phyloP scores from a whole-genome alignment of 2,797 vertebrate species.

The Phrynocephalus guinanensis region DNA sequence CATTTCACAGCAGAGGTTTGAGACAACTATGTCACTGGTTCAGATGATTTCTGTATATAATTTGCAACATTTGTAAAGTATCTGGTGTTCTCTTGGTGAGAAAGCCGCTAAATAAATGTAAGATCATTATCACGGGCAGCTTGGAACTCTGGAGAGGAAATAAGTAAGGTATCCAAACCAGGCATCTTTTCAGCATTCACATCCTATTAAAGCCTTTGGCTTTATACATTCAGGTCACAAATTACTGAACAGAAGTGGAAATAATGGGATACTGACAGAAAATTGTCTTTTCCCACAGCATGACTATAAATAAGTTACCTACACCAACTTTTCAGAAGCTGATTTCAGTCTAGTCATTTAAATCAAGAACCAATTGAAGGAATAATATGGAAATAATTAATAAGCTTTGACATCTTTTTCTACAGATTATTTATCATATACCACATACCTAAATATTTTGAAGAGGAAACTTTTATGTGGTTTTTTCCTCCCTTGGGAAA shows the following conservation, averaged over 20 bases:
- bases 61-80: constrained; percentile 55
- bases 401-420: constrained; percentile 55
- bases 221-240: constrained; percentile 70
- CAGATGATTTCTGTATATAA: constrained; percentile 25
- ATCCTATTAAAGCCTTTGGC: constrained; percentile 40
- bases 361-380: constrained; percentile 51
- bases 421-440: constrained; percentile 58
- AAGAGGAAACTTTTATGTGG: constrained; percentile 9
- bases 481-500: constrained; percentile 32
- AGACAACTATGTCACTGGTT: background rate
- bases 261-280: constrained; percentile 61
- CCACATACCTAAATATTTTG: constrained; percentile 43
- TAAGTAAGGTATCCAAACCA: background rate
- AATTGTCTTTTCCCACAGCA: constrained; percentile 60
- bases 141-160: constrained; percentile 53
- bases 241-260: constrained; percentile 63
- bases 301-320: constrained; percentile 63
- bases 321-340: constrained; percentile 65
- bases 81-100: constrained; percentile 10
- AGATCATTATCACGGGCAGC: background rate
- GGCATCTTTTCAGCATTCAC: constrained; percentile 42
- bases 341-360: constrained; percentile 60
- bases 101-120: constrained; percentile 41
- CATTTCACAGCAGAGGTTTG: constrained; percentile 36
- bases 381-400: constrained; percentile 58